Evolutionary conservation across 2,888 invertebrate species (phyloP).

Genomic region (Drosophila mercatorum): DNA sequence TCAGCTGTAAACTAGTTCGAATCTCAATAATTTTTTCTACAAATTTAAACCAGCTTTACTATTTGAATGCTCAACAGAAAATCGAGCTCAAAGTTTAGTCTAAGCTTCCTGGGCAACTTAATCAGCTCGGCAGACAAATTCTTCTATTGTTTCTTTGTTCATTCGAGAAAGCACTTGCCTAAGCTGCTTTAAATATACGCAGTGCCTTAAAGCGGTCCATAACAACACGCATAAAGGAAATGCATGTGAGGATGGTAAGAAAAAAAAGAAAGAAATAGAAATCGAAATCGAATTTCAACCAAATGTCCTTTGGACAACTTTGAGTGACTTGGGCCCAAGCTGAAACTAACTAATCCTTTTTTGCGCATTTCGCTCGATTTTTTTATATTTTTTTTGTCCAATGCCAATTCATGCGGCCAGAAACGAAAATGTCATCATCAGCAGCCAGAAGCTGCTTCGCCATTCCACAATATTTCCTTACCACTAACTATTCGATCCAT

Average conservation of each 20-base stretch:
- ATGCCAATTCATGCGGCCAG: constrained; percentile 67
- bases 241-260: constrained; percentile 25
- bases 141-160: background rate
- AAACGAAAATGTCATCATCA: constrained; percentile 78
- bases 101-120: background rate
- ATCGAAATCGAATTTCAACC: constrained; percentile 61
- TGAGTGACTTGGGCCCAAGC: constrained; percentile 58
- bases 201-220: constrained; percentile 21
- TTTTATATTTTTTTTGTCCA: constrained; percentile 14
- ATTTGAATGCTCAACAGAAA: background rate
- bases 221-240: constrained; percentile 52
- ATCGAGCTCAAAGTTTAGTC: background rate
- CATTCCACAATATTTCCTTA: constrained; percentile 10
- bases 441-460: constrained; percentile 52
- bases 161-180: background rate
- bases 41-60: background rate
- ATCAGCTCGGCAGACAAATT: background rate
- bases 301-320: constrained; percentile 49
- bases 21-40: background rate
- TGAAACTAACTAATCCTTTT: constrained; percentile 75
- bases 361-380: constrained; percentile 58
- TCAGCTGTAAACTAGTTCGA: background rate
- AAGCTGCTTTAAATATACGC: constrained; percentile 9
- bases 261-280: constrained; percentile 19
- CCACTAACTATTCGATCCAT: constrained; percentile 44